Evolutionary conservation across 35 echinoderm and acorn worm species (phyloP).

Genomic region (Apostichopus japonicus): DNA sequence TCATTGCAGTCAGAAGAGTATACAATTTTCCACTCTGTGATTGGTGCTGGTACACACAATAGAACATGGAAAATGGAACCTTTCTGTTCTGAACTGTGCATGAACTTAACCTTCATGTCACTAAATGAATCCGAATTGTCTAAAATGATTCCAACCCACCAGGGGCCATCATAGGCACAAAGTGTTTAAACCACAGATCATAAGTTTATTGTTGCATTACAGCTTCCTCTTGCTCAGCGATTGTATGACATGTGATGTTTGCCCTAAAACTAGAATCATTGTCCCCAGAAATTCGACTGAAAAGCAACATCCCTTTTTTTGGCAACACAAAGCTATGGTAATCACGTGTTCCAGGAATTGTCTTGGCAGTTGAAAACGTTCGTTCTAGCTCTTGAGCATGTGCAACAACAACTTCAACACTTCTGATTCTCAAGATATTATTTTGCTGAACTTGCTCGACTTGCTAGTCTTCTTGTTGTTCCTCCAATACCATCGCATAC

Average conservation of each 20-base stretch:
- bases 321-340: background rate
- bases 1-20: too few relatives aligned
- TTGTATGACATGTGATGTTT: background rate
- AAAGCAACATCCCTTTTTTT: background rate
- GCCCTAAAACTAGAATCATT: background rate
- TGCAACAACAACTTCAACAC: background rate
- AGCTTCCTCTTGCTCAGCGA: too few relatives aligned
- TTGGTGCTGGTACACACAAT: too few relatives aligned
- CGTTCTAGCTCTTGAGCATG: background rate
- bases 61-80: too few relatives aligned
- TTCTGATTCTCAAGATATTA: background rate
- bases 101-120: too few relatives aligned
- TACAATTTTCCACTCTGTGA: too few relatives aligned
- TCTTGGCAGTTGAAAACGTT: background rate
- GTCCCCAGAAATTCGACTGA: background rate
- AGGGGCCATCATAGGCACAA: too few relatives aligned
- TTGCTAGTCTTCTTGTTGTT: background rate
- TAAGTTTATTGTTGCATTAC: too few relatives aligned
- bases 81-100: too few relatives aligned
- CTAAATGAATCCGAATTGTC: too few relatives aligned
- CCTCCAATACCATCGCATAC: constrained; percentile 22
- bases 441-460: background rate
- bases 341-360: background rate
- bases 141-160: too few relatives aligned
- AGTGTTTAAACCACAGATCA: too few relatives aligned